phyloP scores from a whole-genome alignment of 2,888 invertebrate species.

The Amphiduros pacificus region DNA sequence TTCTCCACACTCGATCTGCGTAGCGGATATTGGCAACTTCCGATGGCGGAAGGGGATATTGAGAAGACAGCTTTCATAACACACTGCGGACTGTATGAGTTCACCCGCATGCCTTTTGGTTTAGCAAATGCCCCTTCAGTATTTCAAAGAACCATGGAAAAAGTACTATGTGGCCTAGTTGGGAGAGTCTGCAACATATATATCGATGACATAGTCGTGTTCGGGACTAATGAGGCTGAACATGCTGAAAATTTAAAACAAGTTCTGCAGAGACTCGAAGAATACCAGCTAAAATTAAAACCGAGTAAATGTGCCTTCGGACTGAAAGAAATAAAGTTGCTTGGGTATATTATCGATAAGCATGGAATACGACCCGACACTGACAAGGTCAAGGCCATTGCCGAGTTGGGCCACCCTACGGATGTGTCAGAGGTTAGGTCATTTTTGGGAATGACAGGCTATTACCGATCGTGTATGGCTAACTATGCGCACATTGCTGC shows the following conservation, averaged over 20 bases:
- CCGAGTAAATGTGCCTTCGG: background rate
- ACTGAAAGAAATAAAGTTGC: background rate
- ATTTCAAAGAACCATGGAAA: constrained; percentile 22
- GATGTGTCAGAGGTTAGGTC: background rate
- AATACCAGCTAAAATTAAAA: background rate
- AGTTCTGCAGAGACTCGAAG: constrained; percentile 12
- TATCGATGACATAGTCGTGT: constrained; percentile 20
- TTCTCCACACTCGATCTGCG: constrained; percentile 19
- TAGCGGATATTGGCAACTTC: constrained; percentile 20
- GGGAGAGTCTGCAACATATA: constrained; percentile 19
- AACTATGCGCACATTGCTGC: constrained; percentile 15
- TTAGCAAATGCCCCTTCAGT: constrained; percentile 20
- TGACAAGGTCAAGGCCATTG: background rate
- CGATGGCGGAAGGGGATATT: background rate
- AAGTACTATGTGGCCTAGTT: background rate
- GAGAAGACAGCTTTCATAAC: constrained; percentile 21
- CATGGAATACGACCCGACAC: background rate
- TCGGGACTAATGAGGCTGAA: background rate
- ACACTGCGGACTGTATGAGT: constrained; percentile 16
- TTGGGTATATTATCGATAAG: background rate
- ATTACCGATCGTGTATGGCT: constrained; percentile 21
- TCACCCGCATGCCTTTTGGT: constrained; percentile 21
- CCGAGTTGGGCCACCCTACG: background rate
- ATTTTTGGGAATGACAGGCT: background rate
- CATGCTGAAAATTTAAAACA: constrained; percentile 8